phyloP scores from a whole-genome alignment of 2,888 invertebrate genomes.

The Drosophila paramelanica region DNA sequence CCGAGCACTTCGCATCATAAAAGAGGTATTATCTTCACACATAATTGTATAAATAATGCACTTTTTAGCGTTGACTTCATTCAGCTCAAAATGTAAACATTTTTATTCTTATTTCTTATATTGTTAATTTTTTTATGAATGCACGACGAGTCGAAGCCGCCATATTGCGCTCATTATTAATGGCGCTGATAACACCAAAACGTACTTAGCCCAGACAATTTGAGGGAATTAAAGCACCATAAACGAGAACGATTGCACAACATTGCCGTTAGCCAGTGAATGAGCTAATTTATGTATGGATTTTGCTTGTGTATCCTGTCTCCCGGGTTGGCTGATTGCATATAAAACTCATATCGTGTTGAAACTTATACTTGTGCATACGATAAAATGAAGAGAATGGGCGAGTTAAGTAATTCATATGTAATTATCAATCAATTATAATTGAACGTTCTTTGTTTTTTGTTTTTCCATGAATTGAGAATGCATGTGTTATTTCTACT shows the following conservation, averaged over 20 bases:
- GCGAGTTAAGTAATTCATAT: slow-evolving; percentile 29
- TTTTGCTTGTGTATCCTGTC: slow-evolving; percentile 5
- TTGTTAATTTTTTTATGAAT: slow-evolving; percentile 43
- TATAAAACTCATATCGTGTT: slow-evolving; percentile 9
- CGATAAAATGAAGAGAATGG: not conserved
- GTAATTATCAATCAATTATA: slow-evolving; percentile 53
- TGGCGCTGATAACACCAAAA: slow-evolving; percentile 66
- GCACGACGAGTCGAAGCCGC: slow-evolving; percentile 25
- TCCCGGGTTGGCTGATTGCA: slow-evolving; percentile 20
- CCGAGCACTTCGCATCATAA: slow-evolving; percentile 46
- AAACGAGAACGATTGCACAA: slow-evolving; percentile 44
- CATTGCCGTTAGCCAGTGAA: slow-evolving; percentile 23
- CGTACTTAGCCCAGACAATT: slow-evolving; percentile 62
- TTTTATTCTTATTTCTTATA: not conserved
- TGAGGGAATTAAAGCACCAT: slow-evolving; percentile 63
- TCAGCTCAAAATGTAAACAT: slow-evolving; percentile 23
- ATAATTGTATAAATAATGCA: slow-evolving; percentile 74
- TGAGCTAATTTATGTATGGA: slow-evolving; percentile 47
- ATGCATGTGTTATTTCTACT: slow-evolving; percentile 12
- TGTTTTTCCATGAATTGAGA: slow-evolving; percentile 10
- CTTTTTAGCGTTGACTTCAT: slow-evolving; percentile 65
- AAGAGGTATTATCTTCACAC: slow-evolving; percentile 65
- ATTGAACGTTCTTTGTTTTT: slow-evolving; percentile 24
- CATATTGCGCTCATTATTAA: slow-evolving; percentile 63
- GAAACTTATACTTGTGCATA: not conserved